Percentiles rank a stretch among this genome's conserved stretches.
Evolutionary conservation across 2,113 vertebrate genomes (phyloP).

Genomic region (Psittacula cyanocephala): DNA sequence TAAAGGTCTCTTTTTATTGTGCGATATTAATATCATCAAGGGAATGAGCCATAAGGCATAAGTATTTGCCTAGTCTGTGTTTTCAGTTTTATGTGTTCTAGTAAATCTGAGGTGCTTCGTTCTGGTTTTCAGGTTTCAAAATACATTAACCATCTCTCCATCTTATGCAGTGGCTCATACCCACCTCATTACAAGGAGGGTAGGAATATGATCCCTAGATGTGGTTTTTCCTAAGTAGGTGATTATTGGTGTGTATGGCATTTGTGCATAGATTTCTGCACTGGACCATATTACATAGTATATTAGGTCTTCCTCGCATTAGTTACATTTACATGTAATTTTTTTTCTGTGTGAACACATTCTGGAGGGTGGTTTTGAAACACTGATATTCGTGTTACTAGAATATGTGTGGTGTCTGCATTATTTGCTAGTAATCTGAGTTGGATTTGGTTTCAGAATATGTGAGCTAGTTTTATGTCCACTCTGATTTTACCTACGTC

Average conservation of each 20-base stretch:
- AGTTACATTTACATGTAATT: not conserved
- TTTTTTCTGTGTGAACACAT: not conserved
- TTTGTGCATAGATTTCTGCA: not conserved
- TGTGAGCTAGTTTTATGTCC: not conserved
- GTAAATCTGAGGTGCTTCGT: not conserved
- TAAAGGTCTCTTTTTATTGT: not conserved
- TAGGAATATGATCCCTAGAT: constrained; percentile 51
- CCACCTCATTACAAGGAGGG: constrained; percentile 36
- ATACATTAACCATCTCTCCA: not conserved
- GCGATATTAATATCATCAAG: not conserved
- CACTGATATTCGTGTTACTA: not conserved
- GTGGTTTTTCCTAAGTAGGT: constrained; percentile 65
- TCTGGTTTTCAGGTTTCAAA: constrained; percentile 42
- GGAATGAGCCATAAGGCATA: not conserved
- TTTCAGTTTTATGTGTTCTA: constrained; percentile 22
- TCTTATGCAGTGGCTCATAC: constrained; percentile 2
- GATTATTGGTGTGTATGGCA: constrained; percentile 62
- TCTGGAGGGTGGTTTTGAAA: constrained; percentile 7
- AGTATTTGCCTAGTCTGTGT: not conserved
- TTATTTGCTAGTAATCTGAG: not conserved
- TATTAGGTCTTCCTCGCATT: constrained; percentile 5
- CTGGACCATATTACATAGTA: not conserved
- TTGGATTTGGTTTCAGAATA: not conserved
- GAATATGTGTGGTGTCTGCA: not conserved
- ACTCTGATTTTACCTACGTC: not conserved